Base-by-base conservation (phyloP, 2,797 vertebrate species). In the Harpagifer antarcticus region DNA sequence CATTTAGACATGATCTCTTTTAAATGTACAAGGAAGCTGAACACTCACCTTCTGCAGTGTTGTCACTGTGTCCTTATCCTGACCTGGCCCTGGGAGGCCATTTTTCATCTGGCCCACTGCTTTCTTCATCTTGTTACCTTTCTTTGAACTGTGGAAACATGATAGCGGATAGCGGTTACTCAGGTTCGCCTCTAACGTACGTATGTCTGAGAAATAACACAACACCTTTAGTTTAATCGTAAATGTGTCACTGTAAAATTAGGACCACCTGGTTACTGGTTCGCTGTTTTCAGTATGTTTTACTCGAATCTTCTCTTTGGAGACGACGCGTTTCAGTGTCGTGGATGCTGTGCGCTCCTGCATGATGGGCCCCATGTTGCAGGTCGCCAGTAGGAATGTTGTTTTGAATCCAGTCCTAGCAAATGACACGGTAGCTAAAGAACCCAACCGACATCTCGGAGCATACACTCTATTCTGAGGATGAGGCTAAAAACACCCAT, bases 351-450 rank as follows among this genome's bases (percentile, higher is more conserved):
- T 89, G 81, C 91, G 91, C 64, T 96, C 95, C 91, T 96, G 95
- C 89, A 96, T 93, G 86, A 95, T 95, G 80, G 95, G 94, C 83
- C 95, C 95, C 95, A 96, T 96, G 82, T 72, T 92, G 89, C 83
- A 82, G 82, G 77, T 86, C 70, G 70, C 62, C 83, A 70, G 73
- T 60, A 68, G 63, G 63, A 77, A 69, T 79, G 84, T 67, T 59
- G 78, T 78, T 85, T 66, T 14, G 69, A 77, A 23, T 86, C 81
- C 83, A 69, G 68, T 57, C 54, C 70, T 72, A 78, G 72, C 19
- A 54, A 75, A 82, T 13, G 77, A 66, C 56, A 68, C 89, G 81
- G 54, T 88, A 53, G 90, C 90, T 91, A 91, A 84, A 91, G 87
- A 86, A 89, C 80, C 85, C 84, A 85, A 33, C 84, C 86, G 55